Percentiles rank a stretch among this genome's conserved stretches.
Conservation (phyloP, 1,140 invertebrate genomes). For the Drosophila tsacasi region DNA sequence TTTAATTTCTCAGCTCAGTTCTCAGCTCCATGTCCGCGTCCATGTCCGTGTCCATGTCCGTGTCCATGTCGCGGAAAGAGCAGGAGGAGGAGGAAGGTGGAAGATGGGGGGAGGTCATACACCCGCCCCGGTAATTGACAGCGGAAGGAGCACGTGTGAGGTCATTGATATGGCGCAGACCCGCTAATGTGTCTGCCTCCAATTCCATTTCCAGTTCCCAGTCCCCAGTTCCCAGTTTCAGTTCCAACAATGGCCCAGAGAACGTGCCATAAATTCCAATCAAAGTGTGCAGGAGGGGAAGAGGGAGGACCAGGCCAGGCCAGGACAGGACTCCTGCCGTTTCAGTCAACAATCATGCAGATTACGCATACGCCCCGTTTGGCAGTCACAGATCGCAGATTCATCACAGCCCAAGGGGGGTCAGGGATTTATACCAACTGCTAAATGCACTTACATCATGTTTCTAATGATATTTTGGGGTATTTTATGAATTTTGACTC, state of each 20-base stretch:
- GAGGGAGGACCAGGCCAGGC: background rate
- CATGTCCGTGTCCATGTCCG: slow-evolving; percentile 26
- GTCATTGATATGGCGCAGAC: slow-evolving; percentile 63
- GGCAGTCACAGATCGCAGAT: slow-evolving; percentile 26
- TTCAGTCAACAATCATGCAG: slow-evolving; percentile 15
- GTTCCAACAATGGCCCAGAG: slow-evolving; percentile 35
- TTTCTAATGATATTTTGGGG: background rate
- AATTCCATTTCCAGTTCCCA: slow-evolving; percentile 2
- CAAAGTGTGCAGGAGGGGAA: slow-evolving; percentile 36
- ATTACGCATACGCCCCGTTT: slow-evolving; percentile 25
- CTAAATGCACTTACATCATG: background rate
- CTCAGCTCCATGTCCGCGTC: slow-evolving; percentile 21
- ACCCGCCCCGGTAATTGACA: slow-evolving; percentile 49
- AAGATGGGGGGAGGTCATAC: background rate
- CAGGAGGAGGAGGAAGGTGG: background rate
- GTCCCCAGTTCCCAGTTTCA: slow-evolving; percentile 24
- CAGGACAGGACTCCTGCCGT: slow-evolving; percentile 29
- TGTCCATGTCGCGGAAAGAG: slow-evolving; percentile 30
- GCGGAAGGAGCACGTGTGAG: slow-evolving; percentile 60
- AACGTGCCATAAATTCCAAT: slow-evolving; percentile 78
- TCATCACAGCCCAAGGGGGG: background rate
- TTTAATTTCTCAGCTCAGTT: slow-evolving; percentile 70
- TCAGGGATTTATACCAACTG: background rate
- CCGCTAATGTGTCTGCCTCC: slow-evolving; percentile 51
- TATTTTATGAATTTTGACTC: background rate